These are phyloP conservation scores for Parasteatoda tepidariorum DNA, from an alignment of 1,140 invertebrate species.

Conservation along the genomic window DNA sequence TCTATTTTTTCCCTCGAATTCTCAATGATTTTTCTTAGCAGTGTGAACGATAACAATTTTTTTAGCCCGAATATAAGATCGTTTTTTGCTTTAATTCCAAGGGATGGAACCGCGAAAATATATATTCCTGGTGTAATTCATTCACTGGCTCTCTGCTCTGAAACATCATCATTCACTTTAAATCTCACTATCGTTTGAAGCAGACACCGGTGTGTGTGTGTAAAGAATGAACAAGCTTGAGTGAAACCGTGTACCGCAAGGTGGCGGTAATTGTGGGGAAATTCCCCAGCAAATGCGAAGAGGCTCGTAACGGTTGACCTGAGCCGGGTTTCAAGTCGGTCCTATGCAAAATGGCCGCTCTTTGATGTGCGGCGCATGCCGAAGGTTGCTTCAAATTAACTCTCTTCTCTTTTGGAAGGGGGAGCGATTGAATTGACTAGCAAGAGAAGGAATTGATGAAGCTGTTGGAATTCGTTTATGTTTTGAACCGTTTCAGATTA, in stretches of 20 bases:
- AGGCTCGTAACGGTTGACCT: constrained; percentile 36
- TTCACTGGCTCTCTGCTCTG: too few species aligned
- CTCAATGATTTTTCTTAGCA: too few species aligned
- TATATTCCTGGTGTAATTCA: too few species aligned
- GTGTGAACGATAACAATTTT: too few species aligned
- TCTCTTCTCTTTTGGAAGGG: too few species aligned
- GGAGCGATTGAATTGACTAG: background rate
- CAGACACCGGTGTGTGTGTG: background rate
- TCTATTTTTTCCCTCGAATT: too few species aligned
- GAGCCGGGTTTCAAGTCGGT: background rate
- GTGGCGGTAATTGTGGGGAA: constrained; percentile 48
- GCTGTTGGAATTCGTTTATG: too few species aligned
- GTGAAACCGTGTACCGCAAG: constrained; percentile 30
- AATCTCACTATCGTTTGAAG: background rate
- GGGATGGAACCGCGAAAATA: too few species aligned
- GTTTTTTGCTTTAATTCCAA: too few species aligned
- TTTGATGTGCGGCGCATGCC: constrained; percentile 19
- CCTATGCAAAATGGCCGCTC: constrained; percentile 22
- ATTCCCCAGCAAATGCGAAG: constrained; percentile 3
- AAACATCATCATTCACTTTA: background rate
- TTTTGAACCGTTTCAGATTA: too few species aligned
- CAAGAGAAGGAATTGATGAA: background rate
- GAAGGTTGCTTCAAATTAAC: background rate
- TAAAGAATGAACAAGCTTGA: constrained; percentile 6
- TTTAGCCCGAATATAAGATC: too few species aligned